phyloP scores from a whole-genome alignment of 2,888 invertebrate genomes.

The Caradrina kadenii region DNA sequence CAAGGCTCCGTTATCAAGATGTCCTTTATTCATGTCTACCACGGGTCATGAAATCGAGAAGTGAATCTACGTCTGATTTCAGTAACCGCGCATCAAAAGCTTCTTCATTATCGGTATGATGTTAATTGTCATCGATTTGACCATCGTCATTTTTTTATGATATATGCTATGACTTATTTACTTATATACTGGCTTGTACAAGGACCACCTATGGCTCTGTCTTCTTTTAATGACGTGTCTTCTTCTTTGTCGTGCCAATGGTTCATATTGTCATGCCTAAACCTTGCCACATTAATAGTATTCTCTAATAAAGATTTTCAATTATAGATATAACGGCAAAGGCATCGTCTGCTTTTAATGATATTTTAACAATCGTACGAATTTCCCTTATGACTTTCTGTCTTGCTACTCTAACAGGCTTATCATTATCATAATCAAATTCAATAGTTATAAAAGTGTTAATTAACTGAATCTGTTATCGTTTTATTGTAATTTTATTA shows the following conservation, averaged over 20 bases:
- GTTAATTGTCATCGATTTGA: neutral
- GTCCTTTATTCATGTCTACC: slow-evolving; percentile 59
- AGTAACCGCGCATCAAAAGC: neutral
- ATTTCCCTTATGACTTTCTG: neutral
- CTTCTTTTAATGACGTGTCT: neutral
- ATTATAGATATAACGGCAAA: neutral
- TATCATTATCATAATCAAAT: slow-evolving; percentile 19
- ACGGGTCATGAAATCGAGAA: slow-evolving; percentile 36
- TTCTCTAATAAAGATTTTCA: slow-evolving; percentile 6
- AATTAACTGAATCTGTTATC: slow-evolving; percentile 17
- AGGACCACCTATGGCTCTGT: neutral
- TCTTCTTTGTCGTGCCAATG: neutral
- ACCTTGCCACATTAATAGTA: neutral
- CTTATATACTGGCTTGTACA: neutral
- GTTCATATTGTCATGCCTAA: neutral
- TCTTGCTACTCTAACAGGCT: neutral
- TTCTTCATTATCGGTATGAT: neutral
- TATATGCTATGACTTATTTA: neutral
- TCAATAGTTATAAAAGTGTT: slow-evolving; percentile 20
- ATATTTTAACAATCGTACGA: neutral
- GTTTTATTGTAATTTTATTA: slow-evolving; percentile 28
- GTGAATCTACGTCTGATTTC: slow-evolving; percentile 5
- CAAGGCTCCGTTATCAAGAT: slow-evolving; percentile 58
- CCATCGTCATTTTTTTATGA: neutral
- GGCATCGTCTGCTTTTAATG: neutral